A percentile compares a stretch with the other conserved stretches of the same genome.
Evolutionary conservation across 1,140 invertebrate genomes (phyloP).

Genomic region (Ooceraea biroi): DNA sequence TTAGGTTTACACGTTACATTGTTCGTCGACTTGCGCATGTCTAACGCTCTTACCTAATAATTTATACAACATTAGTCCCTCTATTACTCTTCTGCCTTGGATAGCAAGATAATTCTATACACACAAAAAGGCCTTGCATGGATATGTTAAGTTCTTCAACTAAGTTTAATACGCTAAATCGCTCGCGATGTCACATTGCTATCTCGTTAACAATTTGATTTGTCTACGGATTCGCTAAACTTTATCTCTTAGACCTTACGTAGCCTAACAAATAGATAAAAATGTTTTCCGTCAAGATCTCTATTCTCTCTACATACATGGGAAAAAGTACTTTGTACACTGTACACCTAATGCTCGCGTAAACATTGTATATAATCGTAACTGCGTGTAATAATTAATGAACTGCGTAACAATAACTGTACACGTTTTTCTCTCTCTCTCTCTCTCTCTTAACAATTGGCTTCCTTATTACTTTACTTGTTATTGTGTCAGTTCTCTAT

Average conservation of each 20-base stretch:
- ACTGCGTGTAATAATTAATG: slow-evolving; percentile 64
- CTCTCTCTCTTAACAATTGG: slow-evolving; percentile 50
- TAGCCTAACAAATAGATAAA: slow-evolving; percentile 53
- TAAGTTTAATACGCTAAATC: slow-evolving; percentile 41
- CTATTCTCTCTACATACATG: slow-evolving; percentile 20
- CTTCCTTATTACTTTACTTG: slow-evolving; percentile 47
- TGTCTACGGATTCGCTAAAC: slow-evolving; percentile 49
- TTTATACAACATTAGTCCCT: slow-evolving; percentile 46
- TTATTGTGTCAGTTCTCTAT: slow-evolving; percentile 54
- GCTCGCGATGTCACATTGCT: slow-evolving; percentile 44
- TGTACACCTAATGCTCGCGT: slow-evolving; percentile 74
- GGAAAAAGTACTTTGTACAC: slow-evolving; percentile 72
- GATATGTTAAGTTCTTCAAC: slow-evolving; percentile 64
- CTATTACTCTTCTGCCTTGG: slow-evolving; percentile 31
- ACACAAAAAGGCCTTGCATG: slow-evolving; percentile 51
- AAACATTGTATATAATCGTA: slow-evolving; percentile 64
- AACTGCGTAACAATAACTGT: slow-evolving; percentile 64
- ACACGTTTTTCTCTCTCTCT: slow-evolving; percentile 68
- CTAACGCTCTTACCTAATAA: slow-evolving; percentile 40
- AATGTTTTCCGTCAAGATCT: slow-evolving; percentile 53
- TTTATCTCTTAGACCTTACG: slow-evolving; percentile 38
- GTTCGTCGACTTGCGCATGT: slow-evolving; percentile 24
- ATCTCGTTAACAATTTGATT: slow-evolving; percentile 63
- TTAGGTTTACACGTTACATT: too few species aligned
- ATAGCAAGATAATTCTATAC: slow-evolving; percentile 45